Conservation (phyloP, 2,113 vertebrate species). For the Nothoprocta pentlandii region DNA sequence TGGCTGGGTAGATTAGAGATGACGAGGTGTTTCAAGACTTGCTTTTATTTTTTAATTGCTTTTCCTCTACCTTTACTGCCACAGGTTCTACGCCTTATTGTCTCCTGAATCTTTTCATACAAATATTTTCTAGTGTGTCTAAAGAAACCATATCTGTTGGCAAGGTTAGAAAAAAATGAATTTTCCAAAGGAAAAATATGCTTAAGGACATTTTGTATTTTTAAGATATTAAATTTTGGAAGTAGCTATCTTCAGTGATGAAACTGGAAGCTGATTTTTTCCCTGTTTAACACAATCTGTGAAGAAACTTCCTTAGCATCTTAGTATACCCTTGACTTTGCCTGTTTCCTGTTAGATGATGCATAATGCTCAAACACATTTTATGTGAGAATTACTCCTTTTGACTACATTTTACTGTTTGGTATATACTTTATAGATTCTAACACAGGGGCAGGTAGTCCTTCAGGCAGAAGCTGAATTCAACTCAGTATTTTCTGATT, state of each 20-base stretch:
- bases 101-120: background rate
- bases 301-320: background rate
- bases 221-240: background rate
- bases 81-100: background rate
- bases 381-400: background rate
- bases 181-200: background rate
- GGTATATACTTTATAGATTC: background rate
- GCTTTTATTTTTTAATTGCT: background rate
- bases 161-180: background rate
- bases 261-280: no score
- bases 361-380: background rate
- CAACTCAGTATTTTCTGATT: background rate
- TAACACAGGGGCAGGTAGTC: background rate
- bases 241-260: no score
- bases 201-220: no score
- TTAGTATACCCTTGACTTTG: background rate
- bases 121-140: background rate
- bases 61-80: background rate
- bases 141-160: background rate
- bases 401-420: background rate
- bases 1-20: background rate
- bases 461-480: background rate
- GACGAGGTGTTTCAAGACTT: no score
- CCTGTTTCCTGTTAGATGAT: background rate
- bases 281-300: background rate